Evolutionary conservation across 2,797 vertebrate species (phyloP).

Genomic region (Coracias cyanogaster): DNA sequence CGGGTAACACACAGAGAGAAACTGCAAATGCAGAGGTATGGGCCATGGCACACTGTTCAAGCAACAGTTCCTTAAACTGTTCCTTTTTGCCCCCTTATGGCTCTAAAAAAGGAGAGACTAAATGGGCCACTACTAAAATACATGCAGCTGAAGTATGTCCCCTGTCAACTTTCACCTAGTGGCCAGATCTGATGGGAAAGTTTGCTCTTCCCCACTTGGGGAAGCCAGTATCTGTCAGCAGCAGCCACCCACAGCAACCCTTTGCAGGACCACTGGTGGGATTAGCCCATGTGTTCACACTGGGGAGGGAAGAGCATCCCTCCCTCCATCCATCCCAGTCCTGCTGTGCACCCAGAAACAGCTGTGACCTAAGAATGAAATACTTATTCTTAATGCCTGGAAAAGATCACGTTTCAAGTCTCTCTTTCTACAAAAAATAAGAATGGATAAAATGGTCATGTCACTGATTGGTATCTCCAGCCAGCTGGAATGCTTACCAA

Average conservation of each 20-base stretch:
- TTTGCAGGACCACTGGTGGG: neutral
- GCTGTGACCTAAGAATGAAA: neutral
- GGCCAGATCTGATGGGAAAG: neutral
- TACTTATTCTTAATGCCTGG: neutral
- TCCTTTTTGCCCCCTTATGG: neutral
- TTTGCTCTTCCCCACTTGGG: neutral
- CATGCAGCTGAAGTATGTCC: rapidly evolving
- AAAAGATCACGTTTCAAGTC: neutral
- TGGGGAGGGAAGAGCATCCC: neutral
- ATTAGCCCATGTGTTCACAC: neutral
- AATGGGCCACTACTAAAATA: neutral
- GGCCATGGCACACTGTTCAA: no score
- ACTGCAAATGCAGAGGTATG: neutral
- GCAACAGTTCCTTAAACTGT: neutral
- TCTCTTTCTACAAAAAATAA: neutral
- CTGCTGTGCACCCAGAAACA: neutral
- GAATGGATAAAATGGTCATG: neutral
- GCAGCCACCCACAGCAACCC: neutral
- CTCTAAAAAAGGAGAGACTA: neutral
- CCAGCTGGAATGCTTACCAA: neutral
- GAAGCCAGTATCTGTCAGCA: neutral
- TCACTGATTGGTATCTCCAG: neutral
- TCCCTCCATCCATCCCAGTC: neutral
- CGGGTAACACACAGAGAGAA: neutral
- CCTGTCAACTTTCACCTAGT: neutral